Evolutionary conservation across 2,888 invertebrate genomes (phyloP).

Genomic region (Magallana nippona): DNA sequence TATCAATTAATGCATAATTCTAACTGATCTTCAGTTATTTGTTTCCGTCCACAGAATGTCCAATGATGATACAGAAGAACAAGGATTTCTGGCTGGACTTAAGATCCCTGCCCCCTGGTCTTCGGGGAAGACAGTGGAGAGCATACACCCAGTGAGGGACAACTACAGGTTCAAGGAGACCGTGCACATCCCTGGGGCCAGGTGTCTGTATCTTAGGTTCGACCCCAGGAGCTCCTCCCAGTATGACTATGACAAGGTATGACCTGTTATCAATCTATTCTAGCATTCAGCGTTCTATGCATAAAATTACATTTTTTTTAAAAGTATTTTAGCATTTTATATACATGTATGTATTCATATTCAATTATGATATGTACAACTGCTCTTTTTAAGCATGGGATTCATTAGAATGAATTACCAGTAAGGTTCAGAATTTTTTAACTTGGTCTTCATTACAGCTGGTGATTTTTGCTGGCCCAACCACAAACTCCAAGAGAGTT

Average conservation of each 20-base stretch:
- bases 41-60: slow-evolving; percentile 34
- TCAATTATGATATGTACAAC: no score
- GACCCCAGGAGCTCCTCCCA: slow-evolving; percentile 79
- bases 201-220: slow-evolving; percentile 79
- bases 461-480: slow-evolving; percentile 77
- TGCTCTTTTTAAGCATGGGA: no score
- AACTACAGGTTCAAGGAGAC: slow-evolving; percentile 80
- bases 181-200: slow-evolving; percentile 79
- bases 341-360: no score
- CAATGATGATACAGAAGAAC: slow-evolving; percentile 70
- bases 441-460: slow-evolving; percentile 63
- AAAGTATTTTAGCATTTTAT: no score
- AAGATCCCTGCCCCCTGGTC: slow-evolving; percentile 80
- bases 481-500: slow-evolving; percentile 77
- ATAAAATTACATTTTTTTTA: no score
- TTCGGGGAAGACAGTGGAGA: slow-evolving; percentile 78
- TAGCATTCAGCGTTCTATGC: no score
- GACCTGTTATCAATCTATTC: no score
- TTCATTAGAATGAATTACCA: no score
- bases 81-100: slow-evolving; percentile 77
- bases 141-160: slow-evolving; percentile 79
- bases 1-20: no score
- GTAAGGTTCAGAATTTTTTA: no score
- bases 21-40: no score
- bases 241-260: slow-evolving; percentile 80